Conservation (phyloP, 1,140 invertebrate species). For the Procambarus virginalis region DNA sequence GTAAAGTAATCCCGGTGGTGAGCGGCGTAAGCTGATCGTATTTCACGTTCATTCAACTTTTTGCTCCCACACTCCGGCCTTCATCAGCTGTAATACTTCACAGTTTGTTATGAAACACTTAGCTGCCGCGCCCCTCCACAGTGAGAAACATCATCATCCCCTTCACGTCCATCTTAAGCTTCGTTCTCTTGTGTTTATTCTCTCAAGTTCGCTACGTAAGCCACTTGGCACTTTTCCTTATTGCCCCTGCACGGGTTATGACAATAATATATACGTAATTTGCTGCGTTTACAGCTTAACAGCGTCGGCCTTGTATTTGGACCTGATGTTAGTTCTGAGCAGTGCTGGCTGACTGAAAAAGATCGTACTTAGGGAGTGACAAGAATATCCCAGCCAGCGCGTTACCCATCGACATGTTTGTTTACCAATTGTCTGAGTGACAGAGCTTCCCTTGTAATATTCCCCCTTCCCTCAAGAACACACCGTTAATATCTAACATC, state of each 20-base stretch:
- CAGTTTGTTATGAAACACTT: constrained; percentile 65
- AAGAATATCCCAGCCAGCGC: too few relatives aligned
- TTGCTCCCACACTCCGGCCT: constrained; percentile 4
- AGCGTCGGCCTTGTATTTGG: too few relatives aligned
- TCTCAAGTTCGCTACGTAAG: constrained; percentile 33
- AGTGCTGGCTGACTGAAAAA: too few relatives aligned
- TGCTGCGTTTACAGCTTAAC: too few relatives aligned
- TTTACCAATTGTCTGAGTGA: too few relatives aligned
- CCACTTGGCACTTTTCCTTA: constrained; percentile 26
- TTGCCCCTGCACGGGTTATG: neutral
- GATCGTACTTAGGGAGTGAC: too few relatives aligned
- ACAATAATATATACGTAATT: too few relatives aligned
- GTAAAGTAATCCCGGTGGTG: constrained; percentile 46
- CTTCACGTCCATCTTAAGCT: constrained; percentile 2
- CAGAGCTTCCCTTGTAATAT: too few relatives aligned
- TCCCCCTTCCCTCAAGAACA: constrained; percentile 5
- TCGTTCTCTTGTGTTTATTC: constrained; percentile 20
- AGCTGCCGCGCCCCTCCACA: constrained; percentile 10
- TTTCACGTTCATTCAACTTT: constrained; percentile 29
- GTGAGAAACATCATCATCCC: constrained; percentile 24
- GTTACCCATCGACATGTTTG: too few relatives aligned
- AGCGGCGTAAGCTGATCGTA: constrained; percentile 30
- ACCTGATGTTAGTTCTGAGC: too few relatives aligned
- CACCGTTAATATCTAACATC: constrained; percentile 43
- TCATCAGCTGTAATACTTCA: constrained; percentile 60